These are phyloP conservation scores for Trachelipus rathkii DNA, from an alignment of 1,140 invertebrate species.

Conservation along the genomic window DNA sequence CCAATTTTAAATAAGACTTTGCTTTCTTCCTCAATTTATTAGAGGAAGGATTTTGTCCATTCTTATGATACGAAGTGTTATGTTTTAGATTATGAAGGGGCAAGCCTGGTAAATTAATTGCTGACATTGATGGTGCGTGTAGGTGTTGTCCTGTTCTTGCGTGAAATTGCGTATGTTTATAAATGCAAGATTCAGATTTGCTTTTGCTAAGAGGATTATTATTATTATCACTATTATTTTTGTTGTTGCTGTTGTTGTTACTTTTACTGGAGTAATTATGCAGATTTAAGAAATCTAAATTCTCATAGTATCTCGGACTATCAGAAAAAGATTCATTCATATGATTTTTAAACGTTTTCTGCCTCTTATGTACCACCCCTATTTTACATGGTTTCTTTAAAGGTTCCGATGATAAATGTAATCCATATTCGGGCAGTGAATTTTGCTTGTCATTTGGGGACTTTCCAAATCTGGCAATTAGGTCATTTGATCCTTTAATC, in stretches of 20 bases:
- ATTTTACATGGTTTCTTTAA: conserved; percentile 30
- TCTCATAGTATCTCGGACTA: not conserved
- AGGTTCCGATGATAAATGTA: conserved; percentile 28
- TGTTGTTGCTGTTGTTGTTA: too few relatives aligned
- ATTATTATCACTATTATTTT: not conserved
- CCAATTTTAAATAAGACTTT: conserved; percentile 27
- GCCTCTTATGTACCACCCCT: conserved; percentile 5
- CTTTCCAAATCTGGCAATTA: conserved; percentile 35
- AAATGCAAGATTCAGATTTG: conserved; percentile 5
- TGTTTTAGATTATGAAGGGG: conserved; percentile 33
- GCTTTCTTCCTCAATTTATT: conserved; percentile 17
- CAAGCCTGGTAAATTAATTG: conserved; percentile 7
- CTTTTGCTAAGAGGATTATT: not conserved
- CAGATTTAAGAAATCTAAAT: conserved; percentile 3
- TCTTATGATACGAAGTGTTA: conserved; percentile 16
- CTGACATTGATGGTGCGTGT: conserved; percentile 30
- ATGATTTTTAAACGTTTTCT: not conserved
- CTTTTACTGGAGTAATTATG: not conserved
- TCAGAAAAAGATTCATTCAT: not conserved
- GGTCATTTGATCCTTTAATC: conserved; percentile 29
- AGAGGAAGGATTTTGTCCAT: not conserved
- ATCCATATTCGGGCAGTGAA: conserved; percentile 26
- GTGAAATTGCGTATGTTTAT: conserved; percentile 19
- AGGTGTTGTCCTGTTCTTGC: conserved; percentile 37
- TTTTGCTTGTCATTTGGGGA: conserved; percentile 33